Percentiles rank a stretch among this genome's conserved stretches.
Conservation (phyloP, 2,797 vertebrate genomes). For the Syndactyla subalaris region DNA sequence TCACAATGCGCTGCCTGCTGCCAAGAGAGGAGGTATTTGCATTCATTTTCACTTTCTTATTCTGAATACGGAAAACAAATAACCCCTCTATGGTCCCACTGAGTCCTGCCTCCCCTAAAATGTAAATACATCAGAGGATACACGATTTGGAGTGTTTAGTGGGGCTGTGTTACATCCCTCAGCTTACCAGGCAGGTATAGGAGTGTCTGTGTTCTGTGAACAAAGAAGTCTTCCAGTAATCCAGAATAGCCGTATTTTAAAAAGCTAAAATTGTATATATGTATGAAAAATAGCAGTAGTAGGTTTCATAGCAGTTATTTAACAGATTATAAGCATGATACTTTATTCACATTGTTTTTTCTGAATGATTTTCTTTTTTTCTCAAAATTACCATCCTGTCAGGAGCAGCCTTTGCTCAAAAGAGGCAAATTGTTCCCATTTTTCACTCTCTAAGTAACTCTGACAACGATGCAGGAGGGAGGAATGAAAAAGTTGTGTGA, state of each 20-base stretch:
- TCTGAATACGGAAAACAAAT: constrained; percentile 7
- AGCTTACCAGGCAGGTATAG: not conserved
- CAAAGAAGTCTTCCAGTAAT: not conserved
- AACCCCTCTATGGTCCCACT: not conserved
- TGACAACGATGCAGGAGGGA: not conserved
- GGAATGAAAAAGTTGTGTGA: not conserved
- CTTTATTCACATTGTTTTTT: not conserved
- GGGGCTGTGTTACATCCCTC: not conserved
- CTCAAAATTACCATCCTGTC: not conserved
- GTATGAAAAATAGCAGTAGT: not conserved
- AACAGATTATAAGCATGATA: not conserved
- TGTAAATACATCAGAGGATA: not conserved
- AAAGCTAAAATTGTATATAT: too few species aligned
- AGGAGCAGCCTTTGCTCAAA: not conserved
- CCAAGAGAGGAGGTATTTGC: constrained; percentile 60
- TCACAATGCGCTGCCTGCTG: constrained; percentile 59
- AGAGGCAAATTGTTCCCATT: not conserved
- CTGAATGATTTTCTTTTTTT: not conserved
- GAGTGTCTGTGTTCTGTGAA: not conserved
- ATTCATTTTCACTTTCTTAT: constrained; percentile 62
- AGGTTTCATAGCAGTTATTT: not conserved
- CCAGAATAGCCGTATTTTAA: not conserved
- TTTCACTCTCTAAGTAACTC: not conserved
- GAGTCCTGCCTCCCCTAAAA: not conserved
- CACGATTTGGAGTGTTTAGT: not conserved